These are phyloP conservation scores for Caenorhabditis remanei DNA, from an alignment of 1,140 invertebrate genomes.

Conservation along the genomic window DNA sequence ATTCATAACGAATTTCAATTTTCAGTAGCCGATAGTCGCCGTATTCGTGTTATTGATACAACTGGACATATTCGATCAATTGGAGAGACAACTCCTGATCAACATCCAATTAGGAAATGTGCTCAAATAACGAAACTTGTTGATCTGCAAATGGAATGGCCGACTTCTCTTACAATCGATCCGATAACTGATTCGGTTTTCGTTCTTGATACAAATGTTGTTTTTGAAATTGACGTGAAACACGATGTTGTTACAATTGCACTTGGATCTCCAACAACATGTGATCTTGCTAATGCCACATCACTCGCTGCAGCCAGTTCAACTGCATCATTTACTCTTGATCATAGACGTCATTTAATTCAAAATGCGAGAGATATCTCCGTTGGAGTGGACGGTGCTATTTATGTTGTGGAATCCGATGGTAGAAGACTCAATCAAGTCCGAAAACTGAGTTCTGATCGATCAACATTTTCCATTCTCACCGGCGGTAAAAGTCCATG, in stretches of 20 bases:
- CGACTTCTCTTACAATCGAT: constrained; percentile 62
- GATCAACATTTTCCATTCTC: constrained; percentile 37
- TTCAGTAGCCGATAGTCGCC: constrained; percentile 65
- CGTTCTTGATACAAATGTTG: constrained; percentile 63
- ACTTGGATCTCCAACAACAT: constrained; percentile 43
- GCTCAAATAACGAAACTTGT: constrained; percentile 41
- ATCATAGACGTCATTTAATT: constrained; percentile 43
- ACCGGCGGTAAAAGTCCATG: constrained; percentile 52
- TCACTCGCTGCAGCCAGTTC: neutral
- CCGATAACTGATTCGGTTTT: constrained; percentile 59
- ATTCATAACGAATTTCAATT: constrained; percentile 17
- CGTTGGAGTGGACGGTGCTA: constrained; percentile 14
- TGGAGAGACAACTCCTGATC: constrained; percentile 44
- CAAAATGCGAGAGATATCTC: constrained; percentile 53
- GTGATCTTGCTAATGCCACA: constrained; percentile 41
- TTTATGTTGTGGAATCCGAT: constrained; percentile 59
- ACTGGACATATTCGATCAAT: constrained; percentile 58
- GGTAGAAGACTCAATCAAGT: constrained; percentile 57
- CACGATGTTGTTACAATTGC: constrained; percentile 35
- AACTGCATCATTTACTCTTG: neutral
- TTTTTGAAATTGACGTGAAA: constrained; percentile 57
- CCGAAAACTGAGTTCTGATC: constrained; percentile 4
- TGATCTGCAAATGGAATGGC: constrained; percentile 63
- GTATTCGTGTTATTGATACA: constrained; percentile 61
- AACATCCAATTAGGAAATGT: constrained; percentile 45